These are phyloP conservation scores for Nettapus auritus DNA, from an alignment of 2,113 vertebrate species.

Conservation along the genomic window DNA sequence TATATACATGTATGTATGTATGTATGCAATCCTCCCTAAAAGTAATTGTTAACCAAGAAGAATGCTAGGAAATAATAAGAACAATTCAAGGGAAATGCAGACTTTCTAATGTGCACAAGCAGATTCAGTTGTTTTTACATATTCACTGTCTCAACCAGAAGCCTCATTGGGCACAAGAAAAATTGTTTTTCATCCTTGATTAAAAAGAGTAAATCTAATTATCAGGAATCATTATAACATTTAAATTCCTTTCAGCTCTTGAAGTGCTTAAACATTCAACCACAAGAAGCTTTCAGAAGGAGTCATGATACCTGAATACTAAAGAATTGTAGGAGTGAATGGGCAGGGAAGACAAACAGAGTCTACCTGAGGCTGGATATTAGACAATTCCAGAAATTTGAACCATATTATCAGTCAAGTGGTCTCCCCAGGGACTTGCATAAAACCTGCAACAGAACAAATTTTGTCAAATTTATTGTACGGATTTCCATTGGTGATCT, in stretches of 20 bases:
- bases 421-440: neutral
- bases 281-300: conserved; percentile 41
- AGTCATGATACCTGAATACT: conserved; percentile 33
- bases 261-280: conserved; percentile 33
- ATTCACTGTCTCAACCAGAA: conserved; percentile 31
- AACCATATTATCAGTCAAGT: neutral
- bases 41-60: conserved; percentile 35
- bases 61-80: conserved; percentile 43
- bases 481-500: neutral
- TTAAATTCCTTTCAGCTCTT: conserved; percentile 68
- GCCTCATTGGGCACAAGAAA: conserved; percentile 56
- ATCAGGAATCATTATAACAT: conserved; percentile 65
- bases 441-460: neutral
- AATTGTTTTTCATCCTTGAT: conserved; percentile 64
- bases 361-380: neutral
- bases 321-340: conserved; percentile 10
- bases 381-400: neutral
- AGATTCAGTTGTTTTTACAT: conserved; percentile 39
- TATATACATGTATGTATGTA: rapidly evolving
- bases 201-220: conserved; percentile 73
- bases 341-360: neutral
- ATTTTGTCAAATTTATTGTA: neutral
- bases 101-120: conserved; percentile 40
- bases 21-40: neutral
- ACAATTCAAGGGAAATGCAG: conserved; percentile 20